Base-by-base conservation (phyloP, 92 coral and sea anemone genomes). In the Umimayanthus kanabou region DNA sequence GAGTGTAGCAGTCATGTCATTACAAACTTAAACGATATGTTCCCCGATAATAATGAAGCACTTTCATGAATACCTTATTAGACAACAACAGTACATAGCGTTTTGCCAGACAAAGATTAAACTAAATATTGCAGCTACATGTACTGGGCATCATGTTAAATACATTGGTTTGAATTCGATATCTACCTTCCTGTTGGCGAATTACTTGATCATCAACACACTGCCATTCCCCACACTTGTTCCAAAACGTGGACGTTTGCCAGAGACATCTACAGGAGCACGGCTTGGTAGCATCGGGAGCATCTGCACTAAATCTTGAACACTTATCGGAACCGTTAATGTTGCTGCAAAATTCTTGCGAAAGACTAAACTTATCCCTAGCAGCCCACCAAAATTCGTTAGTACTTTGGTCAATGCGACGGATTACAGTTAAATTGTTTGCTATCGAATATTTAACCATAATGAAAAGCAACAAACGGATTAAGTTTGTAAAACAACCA, bases 161-260 rank as follows among this genome's bases (percentile, higher is more conserved):
- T 1, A 26, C 5, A 29, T n/a, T 10, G 0, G 3, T 42, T 66
- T 25, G 15, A 13, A 67, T 67, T 43, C 14, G 15, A 28, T 4
- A 15, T 6, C 43, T 67, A 83, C 87, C 87, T 83, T 83, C 87
- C 39, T 43, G 87, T 28, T 49, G 28, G 43, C 87, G 87, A 83
- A 70, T 25, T n/a, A 55, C 28, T 16, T 33, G 87, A 83, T 83
- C 87, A 25, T 47, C 78, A 23, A 83, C 39, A 28, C 87, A 83
- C 6, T 71, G 6, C 87, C 87, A 83, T 11, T 47, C 69, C 5
- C 87, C 87, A 26, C 39, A 69, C 4, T 69, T 83, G 77, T 83
- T 83, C 61, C 6, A 39, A 25, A 83, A 42, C 29, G 87, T 83
- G 10, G 78, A 26, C 23, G 49, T 47, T 4, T 70, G 43, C 26